Conservation (phyloP, 2,888 invertebrate genomes). For the Leptopilina syphax region DNA sequence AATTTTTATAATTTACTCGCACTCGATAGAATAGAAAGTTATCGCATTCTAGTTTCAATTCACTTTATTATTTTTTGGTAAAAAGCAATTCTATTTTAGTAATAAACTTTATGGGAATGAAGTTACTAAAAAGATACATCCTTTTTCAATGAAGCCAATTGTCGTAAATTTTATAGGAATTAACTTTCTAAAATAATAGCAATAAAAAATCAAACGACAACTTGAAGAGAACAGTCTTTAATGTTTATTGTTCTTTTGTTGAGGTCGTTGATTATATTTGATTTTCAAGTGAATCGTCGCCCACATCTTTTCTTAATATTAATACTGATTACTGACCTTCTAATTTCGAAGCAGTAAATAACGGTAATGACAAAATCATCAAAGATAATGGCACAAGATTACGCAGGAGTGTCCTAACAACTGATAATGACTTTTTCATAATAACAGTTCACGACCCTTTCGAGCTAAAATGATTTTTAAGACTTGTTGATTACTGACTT, state of each 20-base stretch:
- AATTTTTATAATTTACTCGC: slow-evolving; percentile 36
- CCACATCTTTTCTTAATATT: background rate
- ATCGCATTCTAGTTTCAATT: slow-evolving; percentile 18
- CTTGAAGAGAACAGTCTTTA: too few species aligned
- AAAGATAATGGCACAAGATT: slow-evolving; percentile 54
- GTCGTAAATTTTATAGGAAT: slow-evolving; percentile 22
- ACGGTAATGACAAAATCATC: slow-evolving; percentile 36
- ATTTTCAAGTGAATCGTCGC: slow-evolving; percentile 3
- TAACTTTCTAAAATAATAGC: background rate
- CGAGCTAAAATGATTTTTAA: slow-evolving; percentile 49
- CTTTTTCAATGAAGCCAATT: background rate
- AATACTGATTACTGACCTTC: slow-evolving; percentile 34
- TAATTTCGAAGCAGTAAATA: slow-evolving; percentile 32
- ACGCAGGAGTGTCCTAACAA: slow-evolving; percentile 54
- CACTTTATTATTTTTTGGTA: background rate
- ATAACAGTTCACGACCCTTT: slow-evolving; percentile 43
- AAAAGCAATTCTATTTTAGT: background rate
- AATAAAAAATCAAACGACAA: too few species aligned
- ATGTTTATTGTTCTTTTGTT: background rate
- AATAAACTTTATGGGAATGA: too few species aligned
- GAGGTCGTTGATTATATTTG: background rate
- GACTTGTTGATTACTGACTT: slow-evolving; percentile 25
- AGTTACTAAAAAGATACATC: too few species aligned
- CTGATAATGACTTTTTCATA: slow-evolving; percentile 52
- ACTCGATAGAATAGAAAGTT: slow-evolving; percentile 20